Evolutionary conservation across 1,140 invertebrate genomes (phyloP), one percentile per base, ranked within the genome.

Genomic region (Calosoma granatense): DNA sequence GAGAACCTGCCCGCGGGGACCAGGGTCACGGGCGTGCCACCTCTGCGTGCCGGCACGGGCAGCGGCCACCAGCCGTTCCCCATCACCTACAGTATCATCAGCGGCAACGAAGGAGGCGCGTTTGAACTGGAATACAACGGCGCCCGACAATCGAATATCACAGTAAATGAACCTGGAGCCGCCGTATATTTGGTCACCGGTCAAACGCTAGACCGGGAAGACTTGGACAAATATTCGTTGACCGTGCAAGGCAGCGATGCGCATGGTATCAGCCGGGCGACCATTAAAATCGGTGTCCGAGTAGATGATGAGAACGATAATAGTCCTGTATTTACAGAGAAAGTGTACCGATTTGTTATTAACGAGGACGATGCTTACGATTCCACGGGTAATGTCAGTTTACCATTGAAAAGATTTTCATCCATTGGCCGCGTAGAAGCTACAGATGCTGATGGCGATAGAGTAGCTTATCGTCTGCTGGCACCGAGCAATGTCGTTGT

Each of bases 301-400:
- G 79, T 97, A 0, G 67, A 83, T 0, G 92, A 97, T 67, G 85
- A 87, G 62, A 97, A 98, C 69, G 94, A 97, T 72, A 94, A 97
- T 68, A 81, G 83, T 56, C 93, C 93, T 0, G 74, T 85, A 9
- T 94, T 96, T 69, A 81, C 82, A 1, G 78, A 86, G 41, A 76
- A 80, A 51, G 75, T 86, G 15, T 96, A 94, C 68, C 80, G 84
- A 51, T 94, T 93, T 64, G 80, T 84, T 47, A 78, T 92, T 12
- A 72, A 73, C 14, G 74, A 77, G 20, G 79, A 76, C 54, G 78
- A 81, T 21, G 9, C 17, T 4, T 47, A 11, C 6, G 76, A 80
- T 23, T 70, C 74, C 0, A 58, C 77, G 20, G 78, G 77, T 60
- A 69, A 80, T 62, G 67, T 72, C 20, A 78, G 79, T 30, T 77